Percentiles rank a stretch among this genome's conserved stretches.
These are phyloP conservation scores for Escarpia spicata DNA, from an alignment of 2,888 invertebrate genomes.

Conservation along the genomic window DNA sequence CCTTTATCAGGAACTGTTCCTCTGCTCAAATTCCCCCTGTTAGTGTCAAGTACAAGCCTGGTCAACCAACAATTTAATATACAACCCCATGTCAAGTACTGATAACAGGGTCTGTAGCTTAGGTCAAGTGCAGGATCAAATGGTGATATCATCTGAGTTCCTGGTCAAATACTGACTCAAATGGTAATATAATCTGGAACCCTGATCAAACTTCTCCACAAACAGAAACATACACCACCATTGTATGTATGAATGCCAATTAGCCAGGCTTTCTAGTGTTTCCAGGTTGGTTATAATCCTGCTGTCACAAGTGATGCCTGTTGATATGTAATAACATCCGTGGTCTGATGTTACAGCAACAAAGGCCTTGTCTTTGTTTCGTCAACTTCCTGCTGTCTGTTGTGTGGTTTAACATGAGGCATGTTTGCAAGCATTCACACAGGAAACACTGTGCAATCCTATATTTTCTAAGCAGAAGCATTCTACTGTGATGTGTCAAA, in stretches of 20 bases:
- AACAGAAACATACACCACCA: neutral
- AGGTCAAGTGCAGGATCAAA: neutral
- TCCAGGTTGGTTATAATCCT: neutral
- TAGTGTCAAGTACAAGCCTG: too few species aligned
- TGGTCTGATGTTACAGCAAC: neutral
- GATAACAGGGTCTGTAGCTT: neutral
- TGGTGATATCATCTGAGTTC: neutral
- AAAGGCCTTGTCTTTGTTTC: neutral
- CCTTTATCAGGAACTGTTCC: too few species aligned
- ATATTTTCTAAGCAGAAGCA: constrained; percentile 11
- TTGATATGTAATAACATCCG: neutral
- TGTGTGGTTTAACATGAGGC: neutral
- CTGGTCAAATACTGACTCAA: neutral
- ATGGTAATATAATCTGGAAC: neutral
- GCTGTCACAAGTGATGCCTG: neutral
- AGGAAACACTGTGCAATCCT: neutral
- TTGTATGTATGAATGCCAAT: neutral
- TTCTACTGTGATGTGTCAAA: neutral
- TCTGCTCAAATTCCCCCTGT: too few species aligned
- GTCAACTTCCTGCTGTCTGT: neutral
- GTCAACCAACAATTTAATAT: neutral
- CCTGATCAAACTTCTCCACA: too few species aligned
- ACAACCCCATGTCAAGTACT: neutral
- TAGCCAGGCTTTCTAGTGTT: neutral
- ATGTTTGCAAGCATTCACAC: neutral